Evolutionary conservation across 2,888 invertebrate genomes (phyloP).

Genomic region (Sympetrum striolatum): DNA sequence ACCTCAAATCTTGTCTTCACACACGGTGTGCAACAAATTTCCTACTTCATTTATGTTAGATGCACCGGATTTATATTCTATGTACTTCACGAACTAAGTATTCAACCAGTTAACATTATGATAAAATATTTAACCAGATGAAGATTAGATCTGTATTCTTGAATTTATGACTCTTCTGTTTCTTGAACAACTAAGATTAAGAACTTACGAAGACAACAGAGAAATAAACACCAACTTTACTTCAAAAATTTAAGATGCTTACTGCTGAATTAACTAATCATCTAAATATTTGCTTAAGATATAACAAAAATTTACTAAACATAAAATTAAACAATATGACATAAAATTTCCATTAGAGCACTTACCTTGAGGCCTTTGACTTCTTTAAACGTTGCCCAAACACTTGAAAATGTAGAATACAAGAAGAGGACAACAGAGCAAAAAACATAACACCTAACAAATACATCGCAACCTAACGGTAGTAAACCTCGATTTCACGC

Average conservation of each 20-base stretch:
- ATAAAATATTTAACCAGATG: neutral
- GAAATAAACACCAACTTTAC: neutral
- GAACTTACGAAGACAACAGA: neutral
- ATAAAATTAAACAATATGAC: neutral
- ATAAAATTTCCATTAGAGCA: slow-evolving; percentile 35
- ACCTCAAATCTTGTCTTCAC: neutral
- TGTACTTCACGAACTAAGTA: neutral
- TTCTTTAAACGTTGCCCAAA: slow-evolving; percentile 32
- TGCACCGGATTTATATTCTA: neutral
- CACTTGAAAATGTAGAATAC: slow-evolving; percentile 32
- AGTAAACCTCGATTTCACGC: neutral
- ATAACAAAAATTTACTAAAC: neutral
- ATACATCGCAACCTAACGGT: neutral
- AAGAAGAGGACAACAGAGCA: slow-evolving; percentile 33
- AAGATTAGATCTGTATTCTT: neutral
- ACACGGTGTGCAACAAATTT: neutral
- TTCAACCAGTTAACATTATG: neutral
- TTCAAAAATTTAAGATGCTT: neutral
- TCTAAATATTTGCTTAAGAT: neutral
- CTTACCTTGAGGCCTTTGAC: slow-evolving; percentile 25
- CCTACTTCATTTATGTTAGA: neutral
- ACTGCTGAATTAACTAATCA: neutral
- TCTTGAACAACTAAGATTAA: neutral
- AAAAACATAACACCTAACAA: neutral
- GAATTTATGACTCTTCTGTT: neutral